Conservation (phyloP, 1,140 invertebrate genomes). For the Orius insidiosus region DNA sequence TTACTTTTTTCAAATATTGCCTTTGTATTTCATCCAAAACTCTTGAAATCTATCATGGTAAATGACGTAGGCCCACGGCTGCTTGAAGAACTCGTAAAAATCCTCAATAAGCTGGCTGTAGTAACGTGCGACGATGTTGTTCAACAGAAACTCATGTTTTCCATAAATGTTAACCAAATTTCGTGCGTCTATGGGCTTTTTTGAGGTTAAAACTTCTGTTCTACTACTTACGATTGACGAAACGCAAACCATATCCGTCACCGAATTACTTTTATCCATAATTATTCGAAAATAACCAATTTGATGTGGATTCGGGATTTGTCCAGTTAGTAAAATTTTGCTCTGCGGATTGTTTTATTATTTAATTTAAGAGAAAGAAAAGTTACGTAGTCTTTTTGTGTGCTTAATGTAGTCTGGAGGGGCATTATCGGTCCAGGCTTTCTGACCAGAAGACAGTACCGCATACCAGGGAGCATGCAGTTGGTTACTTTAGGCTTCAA, state of each 20-base stretch:
- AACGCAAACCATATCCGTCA: constrained; percentile 38
- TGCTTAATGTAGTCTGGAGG: background rate
- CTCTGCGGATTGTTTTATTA: constrained; percentile 25
- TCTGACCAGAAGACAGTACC: constrained; percentile 25
- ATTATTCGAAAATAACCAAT: constrained; percentile 37
- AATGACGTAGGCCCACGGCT: constrained; percentile 39
- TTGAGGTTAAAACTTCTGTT: too few relatives aligned
- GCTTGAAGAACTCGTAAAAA: constrained; percentile 39
- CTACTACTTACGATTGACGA: constrained; percentile 29
- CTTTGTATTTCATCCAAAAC: constrained; percentile 24
- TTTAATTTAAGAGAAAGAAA: background rate
- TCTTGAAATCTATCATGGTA: constrained; percentile 37
- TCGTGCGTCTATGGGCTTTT: constrained; percentile 30
- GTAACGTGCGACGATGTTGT: constrained; percentile 35
- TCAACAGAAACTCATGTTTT: constrained; percentile 41
- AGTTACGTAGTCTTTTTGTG: too few relatives aligned
- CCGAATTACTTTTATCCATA: constrained; percentile 31
- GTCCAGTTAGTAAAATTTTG: constrained; percentile 28
- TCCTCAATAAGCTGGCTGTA: constrained; percentile 34
- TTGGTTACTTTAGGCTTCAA: constrained; percentile 20
- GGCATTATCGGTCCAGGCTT: constrained; percentile 21
- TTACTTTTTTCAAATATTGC: constrained; percentile 1
- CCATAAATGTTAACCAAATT: constrained; percentile 37
- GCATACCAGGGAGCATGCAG: constrained; percentile 24
- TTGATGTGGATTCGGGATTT: constrained; percentile 24